Conservation (phyloP, 92 coral and sea anemone species). For the Anthopleura xanthogrammica region DNA sequence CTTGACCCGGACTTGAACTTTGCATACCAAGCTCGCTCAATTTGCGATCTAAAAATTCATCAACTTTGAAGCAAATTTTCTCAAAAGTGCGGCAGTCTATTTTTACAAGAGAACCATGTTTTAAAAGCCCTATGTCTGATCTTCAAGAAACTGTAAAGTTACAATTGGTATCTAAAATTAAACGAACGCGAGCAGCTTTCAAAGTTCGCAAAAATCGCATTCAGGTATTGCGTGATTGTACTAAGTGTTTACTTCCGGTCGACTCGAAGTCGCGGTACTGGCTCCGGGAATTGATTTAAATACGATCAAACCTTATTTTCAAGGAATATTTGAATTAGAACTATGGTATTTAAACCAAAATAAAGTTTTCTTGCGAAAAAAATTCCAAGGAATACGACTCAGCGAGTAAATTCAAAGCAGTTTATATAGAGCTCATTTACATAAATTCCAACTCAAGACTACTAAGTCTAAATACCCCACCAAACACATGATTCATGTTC, state of each 20-base stretch:
- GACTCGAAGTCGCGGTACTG: background rate
- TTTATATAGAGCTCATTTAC: background rate
- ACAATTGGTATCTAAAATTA: background rate
- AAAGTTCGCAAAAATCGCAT: background rate
- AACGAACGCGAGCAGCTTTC: conserved; percentile 5
- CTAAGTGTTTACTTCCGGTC: background rate
- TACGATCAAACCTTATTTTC: background rate
- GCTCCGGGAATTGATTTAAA: background rate
- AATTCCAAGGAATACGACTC: background rate
- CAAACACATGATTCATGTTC: too few species aligned
- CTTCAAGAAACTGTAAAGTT: background rate
- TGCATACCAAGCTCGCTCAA: background rate
- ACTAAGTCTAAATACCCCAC: background rate
- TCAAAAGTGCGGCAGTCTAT: background rate
- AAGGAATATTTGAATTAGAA: background rate
- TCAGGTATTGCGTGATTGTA: background rate
- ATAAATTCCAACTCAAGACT: background rate
- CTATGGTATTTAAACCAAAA: background rate
- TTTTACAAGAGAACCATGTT: background rate
- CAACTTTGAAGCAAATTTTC: background rate
- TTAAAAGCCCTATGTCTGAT: background rate
- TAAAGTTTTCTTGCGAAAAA: background rate
- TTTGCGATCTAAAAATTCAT: background rate
- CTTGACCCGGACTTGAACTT: background rate
- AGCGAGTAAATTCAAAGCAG: background rate